Evolutionary conservation across 2,113 vertebrate species (phyloP).

Genomic region (Lophura nycthemera): DNA sequence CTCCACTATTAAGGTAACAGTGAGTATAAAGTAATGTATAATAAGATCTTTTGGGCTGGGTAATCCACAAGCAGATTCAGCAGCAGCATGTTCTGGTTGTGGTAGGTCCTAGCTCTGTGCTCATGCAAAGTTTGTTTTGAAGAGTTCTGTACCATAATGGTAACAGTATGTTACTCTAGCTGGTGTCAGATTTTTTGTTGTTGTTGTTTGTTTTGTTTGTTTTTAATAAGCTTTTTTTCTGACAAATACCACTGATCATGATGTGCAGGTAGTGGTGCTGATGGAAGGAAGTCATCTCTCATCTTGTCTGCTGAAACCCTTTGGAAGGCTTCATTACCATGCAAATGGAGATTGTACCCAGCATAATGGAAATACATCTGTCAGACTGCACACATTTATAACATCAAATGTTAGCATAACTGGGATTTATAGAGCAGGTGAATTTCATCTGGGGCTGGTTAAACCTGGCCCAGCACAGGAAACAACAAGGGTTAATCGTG

Average conservation of each 20-base stretch:
- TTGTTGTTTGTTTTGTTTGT: too few species aligned
- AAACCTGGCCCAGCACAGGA: neutral
- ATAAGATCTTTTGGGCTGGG: neutral
- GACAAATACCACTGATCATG: neutral
- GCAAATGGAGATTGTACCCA: slow-evolving; percentile 30
- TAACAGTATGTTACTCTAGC: neutral
- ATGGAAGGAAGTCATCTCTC: neutral
- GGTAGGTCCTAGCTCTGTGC: neutral
- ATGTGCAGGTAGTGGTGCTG: neutral
- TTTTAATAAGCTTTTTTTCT: neutral
- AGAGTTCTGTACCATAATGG: rapidly evolving
- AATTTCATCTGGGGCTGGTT: neutral
- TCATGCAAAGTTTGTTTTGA: neutral
- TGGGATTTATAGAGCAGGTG: neutral
- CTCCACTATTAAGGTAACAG: neutral
- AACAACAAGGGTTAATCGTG: slow-evolving; percentile 26
- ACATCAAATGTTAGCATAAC: neutral
- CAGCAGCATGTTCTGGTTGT: neutral
- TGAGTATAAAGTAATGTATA: neutral
- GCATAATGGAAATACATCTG: slow-evolving; percentile 39
- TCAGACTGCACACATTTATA: neutral
- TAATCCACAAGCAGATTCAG: rapidly evolving
- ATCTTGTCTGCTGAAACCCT: slow-evolving; percentile 17
- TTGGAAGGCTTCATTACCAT: slow-evolving; percentile 38
- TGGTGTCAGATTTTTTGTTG: too few species aligned